A percentile compares a stretch with the other conserved stretches of the same genome.
Evolutionary conservation across 2,113 vertebrate genomes (phyloP).

Genomic region (Aegotheles bennettii): DNA sequence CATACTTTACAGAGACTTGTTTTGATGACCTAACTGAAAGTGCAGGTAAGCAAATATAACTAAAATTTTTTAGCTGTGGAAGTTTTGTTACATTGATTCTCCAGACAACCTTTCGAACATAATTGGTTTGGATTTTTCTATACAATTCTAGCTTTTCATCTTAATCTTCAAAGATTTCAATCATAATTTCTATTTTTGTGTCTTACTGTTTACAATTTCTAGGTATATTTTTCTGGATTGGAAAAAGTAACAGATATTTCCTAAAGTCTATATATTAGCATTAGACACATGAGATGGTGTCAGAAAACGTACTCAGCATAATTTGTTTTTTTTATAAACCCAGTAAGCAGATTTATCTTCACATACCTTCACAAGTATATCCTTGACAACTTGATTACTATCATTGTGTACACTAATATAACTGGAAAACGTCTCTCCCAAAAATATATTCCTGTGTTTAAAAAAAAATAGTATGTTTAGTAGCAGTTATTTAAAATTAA

Average conservation of each 20-base stretch:
- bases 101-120: background rate
- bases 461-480: background rate
- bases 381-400: conserved; percentile 93
- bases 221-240: background rate
- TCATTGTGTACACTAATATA: conserved; percentile 99
- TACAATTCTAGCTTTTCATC: background rate
- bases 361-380: conserved; percentile 95
- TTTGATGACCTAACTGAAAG: background rate
- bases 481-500: background rate
- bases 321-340: background rate
- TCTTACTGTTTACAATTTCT: background rate
- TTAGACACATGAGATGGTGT: background rate
- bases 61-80: background rate
- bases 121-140: background rate
- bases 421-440: conserved; percentile 97
- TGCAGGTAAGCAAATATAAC: background rate
- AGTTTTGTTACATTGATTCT: background rate
- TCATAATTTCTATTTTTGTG: background rate
- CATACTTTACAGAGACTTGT: background rate
- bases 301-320: background rate
- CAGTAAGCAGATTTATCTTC: background rate
- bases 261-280: background rate
- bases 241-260: background rate
- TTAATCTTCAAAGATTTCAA: background rate
- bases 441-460: conserved; percentile 90